Conservation (phyloP, 2,797 vertebrate species). For the Borostomias antarcticus region DNA sequence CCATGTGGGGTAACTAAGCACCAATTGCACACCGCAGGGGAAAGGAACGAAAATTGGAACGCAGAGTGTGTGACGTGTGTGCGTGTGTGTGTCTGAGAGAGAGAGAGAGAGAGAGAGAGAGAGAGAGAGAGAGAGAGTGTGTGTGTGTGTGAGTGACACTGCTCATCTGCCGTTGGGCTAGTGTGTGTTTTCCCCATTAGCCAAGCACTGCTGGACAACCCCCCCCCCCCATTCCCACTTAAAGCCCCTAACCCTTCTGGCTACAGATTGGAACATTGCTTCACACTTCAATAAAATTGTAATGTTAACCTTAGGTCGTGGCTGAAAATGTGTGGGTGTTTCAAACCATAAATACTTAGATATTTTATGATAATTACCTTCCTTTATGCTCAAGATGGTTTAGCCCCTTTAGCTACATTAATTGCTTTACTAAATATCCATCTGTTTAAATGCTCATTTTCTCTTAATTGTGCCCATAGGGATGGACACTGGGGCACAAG, state of each 20-base stretch:
- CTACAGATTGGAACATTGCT: conserved; percentile 20
- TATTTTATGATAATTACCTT: conserved; percentile 32
- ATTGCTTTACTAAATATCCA: conserved; percentile 39
- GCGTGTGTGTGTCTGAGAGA: no score
- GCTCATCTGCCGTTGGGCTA: neutral
- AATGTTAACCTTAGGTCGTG: conserved; percentile 20
- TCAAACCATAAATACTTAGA: conserved; percentile 13
- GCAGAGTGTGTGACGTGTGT: no score
- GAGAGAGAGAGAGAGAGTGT: no score
- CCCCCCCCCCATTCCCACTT: neutral
- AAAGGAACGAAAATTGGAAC: no score
- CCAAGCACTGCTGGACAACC: neutral
- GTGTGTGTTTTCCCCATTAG: conserved; percentile 10
- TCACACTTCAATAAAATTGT: conserved; percentile 19
- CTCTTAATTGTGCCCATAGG: no score
- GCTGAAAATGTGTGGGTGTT: conserved; percentile 24
- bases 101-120: no score
- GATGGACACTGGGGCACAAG: no score
- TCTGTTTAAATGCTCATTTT: conserved; percentile 39
- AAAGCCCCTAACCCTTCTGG: neutral
- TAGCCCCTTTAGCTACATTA: conserved; percentile 26
- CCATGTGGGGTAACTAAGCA: no score
- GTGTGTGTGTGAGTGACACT: neutral
- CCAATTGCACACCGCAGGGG: no score
- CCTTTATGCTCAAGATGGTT: conserved; percentile 14